phyloP scores from a whole-genome alignment of 2,797 vertebrate genomes.

The Streptopelia turtur region DNA sequence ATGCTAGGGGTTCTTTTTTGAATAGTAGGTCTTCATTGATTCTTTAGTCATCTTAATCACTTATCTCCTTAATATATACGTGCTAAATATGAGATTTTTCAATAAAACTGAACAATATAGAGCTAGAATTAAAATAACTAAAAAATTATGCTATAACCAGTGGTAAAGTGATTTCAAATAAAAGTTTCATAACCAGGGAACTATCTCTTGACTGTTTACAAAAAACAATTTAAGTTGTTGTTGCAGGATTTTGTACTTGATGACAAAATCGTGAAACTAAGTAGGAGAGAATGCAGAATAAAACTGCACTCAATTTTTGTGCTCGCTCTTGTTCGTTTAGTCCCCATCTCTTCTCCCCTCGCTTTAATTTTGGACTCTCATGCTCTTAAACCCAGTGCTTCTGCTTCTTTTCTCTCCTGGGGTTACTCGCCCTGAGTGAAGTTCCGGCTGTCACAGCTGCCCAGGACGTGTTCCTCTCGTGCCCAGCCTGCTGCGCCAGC shows the following conservation, averaged over 20 bases:
- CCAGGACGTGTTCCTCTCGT: neutral
- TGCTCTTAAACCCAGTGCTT: neutral
- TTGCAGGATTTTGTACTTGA: neutral
- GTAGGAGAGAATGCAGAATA: neutral
- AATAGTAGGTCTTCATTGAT: neutral
- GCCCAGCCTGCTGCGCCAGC: neutral
- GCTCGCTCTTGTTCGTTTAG: rapidly evolving
- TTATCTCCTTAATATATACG: neutral
- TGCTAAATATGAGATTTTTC: neutral
- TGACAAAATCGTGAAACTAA: neutral
- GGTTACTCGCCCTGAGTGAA: neutral
- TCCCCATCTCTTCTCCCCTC: rapidly evolving
- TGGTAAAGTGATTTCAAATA: neutral
- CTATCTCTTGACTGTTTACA: neutral
- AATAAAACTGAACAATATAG: neutral
- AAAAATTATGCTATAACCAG: neutral
- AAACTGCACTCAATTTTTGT: neutral
- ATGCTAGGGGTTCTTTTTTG: neutral
- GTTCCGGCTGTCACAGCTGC: neutral
- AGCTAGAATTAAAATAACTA: neutral
- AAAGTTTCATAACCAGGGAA: neutral
- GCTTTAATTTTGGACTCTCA: neutral
- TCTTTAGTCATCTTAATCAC: neutral
- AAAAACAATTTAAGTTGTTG: neutral
- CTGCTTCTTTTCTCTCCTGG: neutral